phyloP scores from a whole-genome alignment of 2,888 invertebrate species.

The Anthrax anthrax region DNA sequence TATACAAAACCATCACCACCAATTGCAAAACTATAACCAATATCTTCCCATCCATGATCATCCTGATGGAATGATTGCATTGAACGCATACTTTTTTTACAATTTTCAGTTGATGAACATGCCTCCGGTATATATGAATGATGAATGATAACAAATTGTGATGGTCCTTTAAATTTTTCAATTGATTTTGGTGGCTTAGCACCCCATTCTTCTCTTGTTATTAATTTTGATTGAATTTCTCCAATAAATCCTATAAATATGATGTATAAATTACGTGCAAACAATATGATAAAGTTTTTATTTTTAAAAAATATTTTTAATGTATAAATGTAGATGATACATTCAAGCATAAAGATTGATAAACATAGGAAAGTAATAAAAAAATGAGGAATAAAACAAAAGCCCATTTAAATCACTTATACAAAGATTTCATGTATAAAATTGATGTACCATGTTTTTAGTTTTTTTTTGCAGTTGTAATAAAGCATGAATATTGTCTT shows the following conservation, averaged over 20 bases:
- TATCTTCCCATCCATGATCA: conserved; percentile 49
- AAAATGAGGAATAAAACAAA: too few relatives aligned
- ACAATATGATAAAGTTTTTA: too few relatives aligned
- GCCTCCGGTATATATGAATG: conserved; percentile 51
- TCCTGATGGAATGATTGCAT: conserved; percentile 53
- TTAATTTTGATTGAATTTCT: background rate
- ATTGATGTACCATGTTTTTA: too few relatives aligned
- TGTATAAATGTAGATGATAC: too few relatives aligned
- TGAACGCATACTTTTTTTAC: conserved; percentile 42
- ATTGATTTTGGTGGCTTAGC: conserved; percentile 37
- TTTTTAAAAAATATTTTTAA: too few relatives aligned
- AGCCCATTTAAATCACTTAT: too few relatives aligned
- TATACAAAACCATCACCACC: conserved; percentile 59
- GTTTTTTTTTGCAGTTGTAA: too few relatives aligned
- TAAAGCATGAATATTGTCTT: too few relatives aligned
- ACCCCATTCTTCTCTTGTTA: conserved; percentile 43
- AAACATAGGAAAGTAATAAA: too few relatives aligned
- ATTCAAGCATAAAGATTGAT: too few relatives aligned
- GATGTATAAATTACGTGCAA: too few relatives aligned
- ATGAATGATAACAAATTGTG: conserved; percentile 54
- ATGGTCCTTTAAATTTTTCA: conserved; percentile 40
- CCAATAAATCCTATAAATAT: background rate
- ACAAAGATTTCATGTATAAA: too few relatives aligned
- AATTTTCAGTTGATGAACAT: conserved; percentile 40
- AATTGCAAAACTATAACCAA: conserved; percentile 56